phyloP scores from a whole-genome alignment of 2,888 invertebrate species.

The Clitarchus hookeri region DNA sequence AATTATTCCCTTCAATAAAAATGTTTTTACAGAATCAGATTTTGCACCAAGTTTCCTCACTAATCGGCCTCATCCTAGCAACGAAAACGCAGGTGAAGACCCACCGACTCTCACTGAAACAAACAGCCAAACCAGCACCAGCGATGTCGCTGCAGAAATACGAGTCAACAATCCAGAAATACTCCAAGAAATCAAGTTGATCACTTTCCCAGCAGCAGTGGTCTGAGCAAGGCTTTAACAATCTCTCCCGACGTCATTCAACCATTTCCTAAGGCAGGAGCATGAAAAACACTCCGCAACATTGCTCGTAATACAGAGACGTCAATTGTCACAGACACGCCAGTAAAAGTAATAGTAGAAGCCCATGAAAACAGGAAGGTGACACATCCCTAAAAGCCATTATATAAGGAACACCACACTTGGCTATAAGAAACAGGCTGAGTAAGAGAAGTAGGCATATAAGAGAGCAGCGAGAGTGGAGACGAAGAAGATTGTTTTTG shows the following conservation, averaged over 20 bases:
- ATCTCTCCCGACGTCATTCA: too few relatives aligned
- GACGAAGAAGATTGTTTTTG: conserved; percentile 23
- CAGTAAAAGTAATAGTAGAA: background rate
- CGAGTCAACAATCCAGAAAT: background rate
- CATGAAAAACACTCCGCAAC: background rate
- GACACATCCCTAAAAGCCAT: background rate
- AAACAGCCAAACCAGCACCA: background rate
- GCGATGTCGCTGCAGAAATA: background rate
- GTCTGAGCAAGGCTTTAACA: background rate
- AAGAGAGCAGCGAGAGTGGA: conserved; percentile 1
- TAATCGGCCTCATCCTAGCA: background rate
- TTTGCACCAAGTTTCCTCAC: conserved; percentile 23
- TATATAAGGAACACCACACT: background rate
- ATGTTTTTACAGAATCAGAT: conserved; percentile 42
- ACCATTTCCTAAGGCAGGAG: background rate
- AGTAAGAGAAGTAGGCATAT: too few relatives aligned
- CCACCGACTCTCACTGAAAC: background rate
- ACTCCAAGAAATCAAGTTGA: background rate
- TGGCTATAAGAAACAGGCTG: conserved; percentile 20
- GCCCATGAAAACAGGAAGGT: background rate
- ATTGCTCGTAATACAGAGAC: conserved; percentile 11
- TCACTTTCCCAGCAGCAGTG: background rate
- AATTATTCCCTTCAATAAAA: too few relatives aligned
- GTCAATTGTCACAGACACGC: background rate
- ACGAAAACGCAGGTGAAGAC: too few relatives aligned